Conservation (phyloP, 1,140 invertebrate species). For the Brachionus manjavacas region DNA sequence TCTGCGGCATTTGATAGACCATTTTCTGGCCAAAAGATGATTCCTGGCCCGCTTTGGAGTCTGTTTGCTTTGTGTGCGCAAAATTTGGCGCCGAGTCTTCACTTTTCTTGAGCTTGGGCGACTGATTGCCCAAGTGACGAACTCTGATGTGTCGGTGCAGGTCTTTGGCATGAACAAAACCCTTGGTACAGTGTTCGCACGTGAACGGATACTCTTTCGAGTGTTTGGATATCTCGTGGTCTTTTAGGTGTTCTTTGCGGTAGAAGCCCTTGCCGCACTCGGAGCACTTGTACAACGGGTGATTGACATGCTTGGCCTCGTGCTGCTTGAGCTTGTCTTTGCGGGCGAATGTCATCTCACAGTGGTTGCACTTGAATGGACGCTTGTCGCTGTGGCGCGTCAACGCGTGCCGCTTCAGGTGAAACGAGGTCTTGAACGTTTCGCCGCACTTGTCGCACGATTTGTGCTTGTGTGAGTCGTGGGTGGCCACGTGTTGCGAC, state of each 20-base stretch:
- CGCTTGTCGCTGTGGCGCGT: background rate
- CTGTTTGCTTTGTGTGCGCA: background rate
- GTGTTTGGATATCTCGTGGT: constrained; percentile 24
- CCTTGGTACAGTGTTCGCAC: constrained; percentile 18
- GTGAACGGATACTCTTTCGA: constrained; percentile 34
- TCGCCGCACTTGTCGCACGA: background rate
- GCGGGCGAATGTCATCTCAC: constrained; percentile 12
- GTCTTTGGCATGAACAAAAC: constrained; percentile 25
- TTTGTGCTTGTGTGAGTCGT: constrained; percentile 13
- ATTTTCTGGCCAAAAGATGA: background rate
- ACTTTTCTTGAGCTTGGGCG: background rate
- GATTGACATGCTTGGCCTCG: background rate
- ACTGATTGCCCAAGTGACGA: background rate
- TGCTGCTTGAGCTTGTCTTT: constrained; percentile 38
- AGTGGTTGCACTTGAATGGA: constrained; percentile 21
- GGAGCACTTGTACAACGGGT: background rate
- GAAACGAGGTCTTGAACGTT: constrained; percentile 35
- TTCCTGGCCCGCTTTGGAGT: background rate
- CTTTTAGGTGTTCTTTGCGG: constrained; percentile 16
- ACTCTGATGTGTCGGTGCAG: background rate
- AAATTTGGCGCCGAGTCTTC: background rate
- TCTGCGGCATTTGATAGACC: background rate
- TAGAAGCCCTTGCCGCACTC: constrained; percentile 4
- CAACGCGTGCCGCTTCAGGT: background rate
- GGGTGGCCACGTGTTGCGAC: background rate